These are phyloP conservation scores for Amphimallon solstitiale DNA, from an alignment of 2,888 invertebrate species.

Conservation along the genomic window DNA sequence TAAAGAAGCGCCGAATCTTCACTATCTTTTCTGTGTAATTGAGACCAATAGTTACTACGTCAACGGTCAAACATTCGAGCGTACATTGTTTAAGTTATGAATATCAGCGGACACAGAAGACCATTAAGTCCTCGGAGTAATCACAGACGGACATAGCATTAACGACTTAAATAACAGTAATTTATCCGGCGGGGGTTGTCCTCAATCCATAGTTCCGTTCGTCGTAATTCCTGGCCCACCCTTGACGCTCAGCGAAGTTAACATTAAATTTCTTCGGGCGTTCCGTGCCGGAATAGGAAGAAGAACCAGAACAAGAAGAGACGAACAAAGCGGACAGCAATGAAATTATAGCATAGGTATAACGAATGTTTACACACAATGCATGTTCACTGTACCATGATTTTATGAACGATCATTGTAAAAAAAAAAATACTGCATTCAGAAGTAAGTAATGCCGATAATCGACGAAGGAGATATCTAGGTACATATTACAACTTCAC, in stretches of 20 bases:
- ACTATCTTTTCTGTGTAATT: constrained; percentile 17
- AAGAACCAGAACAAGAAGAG: constrained; percentile 9
- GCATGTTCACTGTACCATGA: constrained; percentile 32
- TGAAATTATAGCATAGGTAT: constrained; percentile 41
- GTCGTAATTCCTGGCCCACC: constrained; percentile 40
- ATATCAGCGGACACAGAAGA: constrained; percentile 20
- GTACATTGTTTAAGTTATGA: constrained; percentile 21
- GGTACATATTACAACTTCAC: no score
- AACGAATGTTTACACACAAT: constrained; percentile 44
- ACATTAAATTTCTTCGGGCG: constrained; percentile 41
- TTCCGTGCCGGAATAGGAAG: constrained; percentile 21
- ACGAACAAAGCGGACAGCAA: constrained; percentile 25
- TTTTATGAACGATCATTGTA: constrained; percentile 24
- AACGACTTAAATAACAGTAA: constrained; percentile 28
- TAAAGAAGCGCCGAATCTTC: constrained; percentile 12
- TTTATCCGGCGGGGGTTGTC: constrained; percentile 33
- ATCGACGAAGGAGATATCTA: no score
- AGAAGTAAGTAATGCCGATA: no score
- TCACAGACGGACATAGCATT: constrained; percentile 25
- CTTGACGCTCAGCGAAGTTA: constrained; percentile 39
- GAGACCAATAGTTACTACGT: constrained; percentile 27
- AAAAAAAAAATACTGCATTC: no score
- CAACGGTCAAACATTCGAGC: constrained; percentile 29
- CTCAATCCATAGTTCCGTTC: constrained; percentile 17
- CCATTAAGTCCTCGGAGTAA: constrained; percentile 28